Evolutionary conservation across 2,113 vertebrate genomes (phyloP).

Genomic region (Pardalotus punctatus): DNA sequence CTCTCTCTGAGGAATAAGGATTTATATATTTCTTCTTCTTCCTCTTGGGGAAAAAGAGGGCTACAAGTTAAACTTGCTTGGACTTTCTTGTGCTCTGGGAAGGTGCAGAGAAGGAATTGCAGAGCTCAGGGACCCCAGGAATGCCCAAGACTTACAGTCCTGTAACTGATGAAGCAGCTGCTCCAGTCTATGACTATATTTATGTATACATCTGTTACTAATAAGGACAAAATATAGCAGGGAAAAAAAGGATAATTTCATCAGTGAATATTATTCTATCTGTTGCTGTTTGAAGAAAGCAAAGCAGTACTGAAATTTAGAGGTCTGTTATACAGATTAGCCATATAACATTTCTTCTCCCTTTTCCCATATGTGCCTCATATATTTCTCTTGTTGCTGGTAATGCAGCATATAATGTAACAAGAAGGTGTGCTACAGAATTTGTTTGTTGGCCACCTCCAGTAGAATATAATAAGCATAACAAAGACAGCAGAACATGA

Average conservation of each 20-base stretch:
- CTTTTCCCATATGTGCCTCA: not conserved
- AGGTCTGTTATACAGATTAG: not conserved
- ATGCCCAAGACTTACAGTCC: not conserved
- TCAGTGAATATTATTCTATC: not conserved
- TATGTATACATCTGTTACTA: not conserved
- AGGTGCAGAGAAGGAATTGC: not conserved
- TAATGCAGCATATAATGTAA: constrained; percentile 22
- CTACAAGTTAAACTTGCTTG: not conserved
- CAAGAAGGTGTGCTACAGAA: constrained; percentile 19
- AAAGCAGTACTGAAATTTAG: not conserved
- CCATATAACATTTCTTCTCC: not conserved
- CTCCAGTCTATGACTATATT: not conserved
- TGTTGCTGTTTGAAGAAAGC: not conserved
- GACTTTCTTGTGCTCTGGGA: not conserved
- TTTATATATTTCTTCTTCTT: not conserved
- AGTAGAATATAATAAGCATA: not conserved
- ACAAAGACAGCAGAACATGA: not conserved
- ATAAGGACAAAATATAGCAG: not conserved
- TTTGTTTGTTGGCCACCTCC: constrained; percentile 18
- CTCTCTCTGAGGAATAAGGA: not conserved
- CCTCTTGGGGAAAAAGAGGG: not conserved
- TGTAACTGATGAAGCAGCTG: not conserved
- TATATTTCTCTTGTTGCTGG: not conserved
- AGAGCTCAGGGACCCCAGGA: not conserved
- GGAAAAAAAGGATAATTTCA: not conserved